Base-by-base conservation (phyloP, 2,113 vertebrate genomes). In the Indicator indicator region DNA sequence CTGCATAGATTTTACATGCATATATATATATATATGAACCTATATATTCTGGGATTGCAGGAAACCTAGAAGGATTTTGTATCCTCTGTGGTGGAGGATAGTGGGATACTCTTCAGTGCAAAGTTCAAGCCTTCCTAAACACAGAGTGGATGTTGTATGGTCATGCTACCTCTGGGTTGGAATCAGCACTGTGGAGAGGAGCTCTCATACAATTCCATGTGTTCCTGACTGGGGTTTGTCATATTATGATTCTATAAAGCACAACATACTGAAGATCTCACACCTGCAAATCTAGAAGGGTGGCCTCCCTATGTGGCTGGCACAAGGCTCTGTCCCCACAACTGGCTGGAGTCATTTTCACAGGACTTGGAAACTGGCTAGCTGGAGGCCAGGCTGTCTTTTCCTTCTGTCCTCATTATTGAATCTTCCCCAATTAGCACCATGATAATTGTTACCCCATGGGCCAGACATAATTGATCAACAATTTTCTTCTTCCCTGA, bases 391-490 rank as follows among this genome's bases (percentile, higher is more conserved):
- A 90, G 38, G 30, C 48, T 28, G 54, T 76, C 42, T 71, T 73
- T 12, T 77, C 23, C 52, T 70, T 74, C 20, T 83, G 88, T 92
- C 68, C 64, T 90, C 38, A 3, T 36, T 64, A 52, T 38, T 86
- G 88, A 85, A 90, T 89, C 63, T 83, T 81, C 58, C 46, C 64
- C 70, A 83, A 73, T 86, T 93, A 96, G 82, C 72, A 64, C 75
- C 71, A 84, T 90, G 70, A 27, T 92, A 94, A 92, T 96, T 60
- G 75, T 81, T 95, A 83, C 36, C 75, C 44, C 1, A 4, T 88
- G 81, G 93, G 86, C 85, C 90, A 97, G 93, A 88, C 86, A 94
- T 97, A 93, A 97, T 97, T 96, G 96, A 95, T 96, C 94, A 71
- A 92, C 91, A 94, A 93, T 94, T 93, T 92, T 94, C 33, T 55